phyloP scores from a whole-genome alignment of 2,113 vertebrate genomes.

The Amphiprion percula region DNA sequence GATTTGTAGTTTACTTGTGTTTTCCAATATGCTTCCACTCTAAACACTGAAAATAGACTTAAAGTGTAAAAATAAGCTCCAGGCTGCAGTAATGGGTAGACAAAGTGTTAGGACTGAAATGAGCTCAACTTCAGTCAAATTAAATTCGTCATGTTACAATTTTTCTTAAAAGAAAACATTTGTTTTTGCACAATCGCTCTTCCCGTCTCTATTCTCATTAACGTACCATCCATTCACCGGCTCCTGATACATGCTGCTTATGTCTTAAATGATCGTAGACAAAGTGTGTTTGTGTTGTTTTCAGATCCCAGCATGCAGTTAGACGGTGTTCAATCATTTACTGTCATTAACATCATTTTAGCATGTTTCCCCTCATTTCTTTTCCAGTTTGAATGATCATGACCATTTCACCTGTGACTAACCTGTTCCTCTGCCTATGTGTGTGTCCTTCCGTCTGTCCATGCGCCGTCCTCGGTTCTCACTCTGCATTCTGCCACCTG shows the following conservation, averaged over 20 bases:
- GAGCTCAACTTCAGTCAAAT: not conserved
- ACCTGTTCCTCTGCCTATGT: constrained; percentile 66
- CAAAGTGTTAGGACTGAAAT: not conserved
- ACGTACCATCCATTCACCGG: constrained; percentile 9
- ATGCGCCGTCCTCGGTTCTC: constrained; percentile 57
- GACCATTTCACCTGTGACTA: constrained; percentile 67
- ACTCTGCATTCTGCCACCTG: constrained; percentile 66
- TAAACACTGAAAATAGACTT: not conserved
- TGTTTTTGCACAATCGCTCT: constrained; percentile 4
- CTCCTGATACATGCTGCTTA: constrained; percentile 39
- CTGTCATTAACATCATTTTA: constrained; percentile 31
- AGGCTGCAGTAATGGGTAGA: not conserved
- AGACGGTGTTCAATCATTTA: constrained; percentile 13
- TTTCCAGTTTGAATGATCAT: constrained; percentile 62
- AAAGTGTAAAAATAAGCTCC: not conserved
- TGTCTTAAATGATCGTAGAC: constrained; percentile 4
- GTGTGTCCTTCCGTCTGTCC: constrained; percentile 43
- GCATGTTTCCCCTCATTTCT: constrained; percentile 37
- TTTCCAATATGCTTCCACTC: not conserved
- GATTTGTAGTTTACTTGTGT: not conserved
- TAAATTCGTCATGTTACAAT: not conserved
- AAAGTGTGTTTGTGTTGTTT: not conserved
- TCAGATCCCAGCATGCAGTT: constrained; percentile 33
- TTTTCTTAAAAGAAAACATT: not conserved
- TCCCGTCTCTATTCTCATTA: not conserved